A percentile compares a stretch with the other conserved stretches of the same genome.
These are phyloP conservation scores for Matsumyia berberina DNA, from an alignment of 2,888 invertebrate genomes.

Conservation along the genomic window DNA sequence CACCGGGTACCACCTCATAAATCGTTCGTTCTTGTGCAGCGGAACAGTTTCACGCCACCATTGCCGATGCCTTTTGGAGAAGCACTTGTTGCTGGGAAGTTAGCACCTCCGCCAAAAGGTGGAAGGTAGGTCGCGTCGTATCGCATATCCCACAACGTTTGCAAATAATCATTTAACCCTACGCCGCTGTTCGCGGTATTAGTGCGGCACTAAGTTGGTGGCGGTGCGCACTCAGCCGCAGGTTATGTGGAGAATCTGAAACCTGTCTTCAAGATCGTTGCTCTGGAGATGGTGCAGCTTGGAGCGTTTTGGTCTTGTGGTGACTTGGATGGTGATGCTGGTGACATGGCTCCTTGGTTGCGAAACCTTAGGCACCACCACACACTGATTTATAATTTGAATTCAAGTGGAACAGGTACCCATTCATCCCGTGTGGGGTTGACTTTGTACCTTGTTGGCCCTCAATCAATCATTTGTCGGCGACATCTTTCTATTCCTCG, in stretches of 20 bases:
- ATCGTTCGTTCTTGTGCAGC: conserved; percentile 51
- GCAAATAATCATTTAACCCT: conserved; percentile 70
- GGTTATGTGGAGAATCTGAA: conserved; percentile 64
- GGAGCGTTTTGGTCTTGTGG: conserved; percentile 65
- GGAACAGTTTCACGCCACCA: conserved; percentile 32
- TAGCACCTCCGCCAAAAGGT: conserved; percentile 64
- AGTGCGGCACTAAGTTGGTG: conserved; percentile 63
- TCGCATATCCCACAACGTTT: conserved; percentile 71
- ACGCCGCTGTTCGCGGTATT: conserved; percentile 39
- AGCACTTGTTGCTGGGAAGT: conserved; percentile 73
- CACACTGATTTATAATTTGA: conserved; percentile 48
- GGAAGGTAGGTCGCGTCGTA: conserved; percentile 67
- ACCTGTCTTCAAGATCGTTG: conserved; percentile 73
- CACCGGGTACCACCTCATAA: conserved; percentile 53
- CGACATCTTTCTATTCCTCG: conserved; percentile 24
- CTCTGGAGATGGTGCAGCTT: conserved; percentile 40
- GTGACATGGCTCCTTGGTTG: conserved; percentile 61
- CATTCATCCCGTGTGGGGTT: conserved; percentile 44
- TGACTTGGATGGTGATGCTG: conserved; percentile 59
- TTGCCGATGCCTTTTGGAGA: conserved; percentile 2
- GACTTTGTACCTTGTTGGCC: conserved; percentile 31
- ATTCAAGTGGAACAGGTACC: conserved; percentile 59
- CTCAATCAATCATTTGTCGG: conserved; percentile 52
- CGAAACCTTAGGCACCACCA: conserved; percentile 39
- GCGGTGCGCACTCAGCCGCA: conserved; percentile 26